These are phyloP conservation scores for Martes martes DNA, from an alignment of 2,113 vertebrate genomes.

Conservation along the genomic window DNA sequence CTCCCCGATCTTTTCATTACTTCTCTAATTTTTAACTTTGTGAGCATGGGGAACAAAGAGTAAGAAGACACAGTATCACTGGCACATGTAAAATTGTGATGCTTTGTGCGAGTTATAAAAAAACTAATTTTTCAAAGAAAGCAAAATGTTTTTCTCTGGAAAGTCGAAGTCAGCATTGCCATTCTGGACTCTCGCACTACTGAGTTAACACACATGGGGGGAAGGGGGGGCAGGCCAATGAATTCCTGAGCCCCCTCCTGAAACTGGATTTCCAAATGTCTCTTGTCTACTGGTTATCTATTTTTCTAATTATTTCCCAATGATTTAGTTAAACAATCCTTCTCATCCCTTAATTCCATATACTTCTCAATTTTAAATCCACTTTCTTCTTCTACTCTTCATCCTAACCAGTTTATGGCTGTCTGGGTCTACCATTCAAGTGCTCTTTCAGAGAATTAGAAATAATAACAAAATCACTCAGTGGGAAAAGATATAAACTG, in stretches of 20 bases:
- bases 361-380: not conserved
- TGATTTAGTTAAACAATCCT: not conserved
- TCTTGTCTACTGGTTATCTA: not conserved
- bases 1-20: not conserved
- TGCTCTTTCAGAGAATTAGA: conserved; percentile 5
- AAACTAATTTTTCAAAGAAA: not conserved
- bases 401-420: not conserved
- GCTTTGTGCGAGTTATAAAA: not conserved
- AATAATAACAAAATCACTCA: conserved; percentile 16
- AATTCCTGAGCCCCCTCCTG: not conserved
- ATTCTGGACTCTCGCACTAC: not conserved
- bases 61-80: not conserved
- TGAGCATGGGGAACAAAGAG: not conserved
- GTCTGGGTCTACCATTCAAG: not conserved
- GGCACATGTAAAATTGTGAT: not conserved
- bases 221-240: not conserved
- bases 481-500: not conserved
- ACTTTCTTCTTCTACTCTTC: not conserved
- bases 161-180: not conserved
- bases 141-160: not conserved
- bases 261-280: not conserved
- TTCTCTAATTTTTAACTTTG: not conserved
- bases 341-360: not conserved
- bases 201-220: not conserved
- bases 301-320: conserved; percentile 18